These are phyloP conservation scores for Cassiopea andromeda DNA, from an alignment of 30 jellyfish, hydroid and myxozoan genomes.

Conservation along the genomic window DNA sequence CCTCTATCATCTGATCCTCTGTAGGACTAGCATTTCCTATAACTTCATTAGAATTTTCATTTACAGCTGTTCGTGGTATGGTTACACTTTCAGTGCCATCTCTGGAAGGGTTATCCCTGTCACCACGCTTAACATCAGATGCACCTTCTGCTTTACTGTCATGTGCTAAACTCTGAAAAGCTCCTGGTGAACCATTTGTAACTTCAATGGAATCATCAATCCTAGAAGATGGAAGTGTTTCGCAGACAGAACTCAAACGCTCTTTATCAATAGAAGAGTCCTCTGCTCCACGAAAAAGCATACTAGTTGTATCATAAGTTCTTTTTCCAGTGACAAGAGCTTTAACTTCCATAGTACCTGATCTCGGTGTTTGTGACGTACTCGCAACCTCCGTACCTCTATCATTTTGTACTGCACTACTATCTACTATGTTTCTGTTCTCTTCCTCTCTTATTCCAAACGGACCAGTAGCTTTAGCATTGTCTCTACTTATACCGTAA, in stretches of 20 bases:
- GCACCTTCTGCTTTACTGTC: background rate
- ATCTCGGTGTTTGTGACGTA: too few species aligned
- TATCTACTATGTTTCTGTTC: too few species aligned
- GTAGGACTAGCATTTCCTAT: background rate
- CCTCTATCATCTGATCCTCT: slow-evolving; percentile 9
- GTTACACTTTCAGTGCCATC: too few species aligned
- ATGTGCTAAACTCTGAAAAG: background rate
- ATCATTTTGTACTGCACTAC: too few species aligned
- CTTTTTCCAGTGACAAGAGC: too few species aligned
- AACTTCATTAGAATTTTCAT: background rate
- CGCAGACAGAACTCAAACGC: background rate
- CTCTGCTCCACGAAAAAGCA: background rate
- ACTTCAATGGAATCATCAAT: background rate
- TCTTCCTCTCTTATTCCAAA: background rate
- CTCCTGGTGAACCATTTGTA: background rate
- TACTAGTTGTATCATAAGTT: too few species aligned
- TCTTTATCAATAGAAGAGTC: background rate
- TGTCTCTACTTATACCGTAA: background rate
- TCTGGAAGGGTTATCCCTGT: background rate
- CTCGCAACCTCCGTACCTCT: too few species aligned
- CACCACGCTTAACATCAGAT: background rate
- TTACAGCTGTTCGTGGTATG: background rate
- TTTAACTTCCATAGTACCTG: too few species aligned
- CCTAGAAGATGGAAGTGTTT: background rate
- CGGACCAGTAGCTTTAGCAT: background rate